A percentile compares a stretch with the other conserved stretches of the same genome.
Evolutionary conservation across 2,797 vertebrate species (phyloP).

Genomic region (Ficedula albicollis): DNA sequence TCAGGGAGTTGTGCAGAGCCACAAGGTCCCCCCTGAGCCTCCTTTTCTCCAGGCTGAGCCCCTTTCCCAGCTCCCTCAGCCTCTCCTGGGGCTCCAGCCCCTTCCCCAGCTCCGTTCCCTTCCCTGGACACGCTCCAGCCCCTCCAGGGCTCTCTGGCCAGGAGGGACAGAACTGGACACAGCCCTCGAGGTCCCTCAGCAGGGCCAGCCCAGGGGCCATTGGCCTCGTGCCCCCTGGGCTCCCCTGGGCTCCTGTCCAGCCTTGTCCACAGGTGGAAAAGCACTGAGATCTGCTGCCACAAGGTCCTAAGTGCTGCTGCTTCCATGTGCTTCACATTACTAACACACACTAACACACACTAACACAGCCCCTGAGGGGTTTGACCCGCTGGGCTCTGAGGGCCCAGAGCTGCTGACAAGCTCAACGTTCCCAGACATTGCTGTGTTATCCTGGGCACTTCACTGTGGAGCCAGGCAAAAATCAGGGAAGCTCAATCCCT

Average conservation of each 20-base stretch:
- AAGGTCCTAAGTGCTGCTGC: too few relatives aligned
- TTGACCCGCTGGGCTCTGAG: too few relatives aligned
- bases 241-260: neutral
- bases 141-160: neutral
- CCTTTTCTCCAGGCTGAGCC: neutral
- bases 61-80: neutral
- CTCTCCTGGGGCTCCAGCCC: neutral
- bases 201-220: neutral
- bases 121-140: neutral
- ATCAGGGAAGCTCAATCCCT: neutral
- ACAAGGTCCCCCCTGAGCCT: neutral
- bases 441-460: fast-evolving
- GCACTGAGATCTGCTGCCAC: neutral
- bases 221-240: neutral
- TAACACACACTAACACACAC: too few relatives aligned
- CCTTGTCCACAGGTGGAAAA: neutral
- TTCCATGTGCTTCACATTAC: neutral
- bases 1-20: too few relatives aligned
- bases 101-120: neutral
- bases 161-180: neutral
- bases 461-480: neutral
- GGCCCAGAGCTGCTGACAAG: neutral
- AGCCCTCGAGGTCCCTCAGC: neutral
- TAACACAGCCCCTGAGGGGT: fast-evolving
- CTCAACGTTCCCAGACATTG: neutral